Conservation (phyloP, 2,888 invertebrate species). For the Drosophila histrio region DNA sequence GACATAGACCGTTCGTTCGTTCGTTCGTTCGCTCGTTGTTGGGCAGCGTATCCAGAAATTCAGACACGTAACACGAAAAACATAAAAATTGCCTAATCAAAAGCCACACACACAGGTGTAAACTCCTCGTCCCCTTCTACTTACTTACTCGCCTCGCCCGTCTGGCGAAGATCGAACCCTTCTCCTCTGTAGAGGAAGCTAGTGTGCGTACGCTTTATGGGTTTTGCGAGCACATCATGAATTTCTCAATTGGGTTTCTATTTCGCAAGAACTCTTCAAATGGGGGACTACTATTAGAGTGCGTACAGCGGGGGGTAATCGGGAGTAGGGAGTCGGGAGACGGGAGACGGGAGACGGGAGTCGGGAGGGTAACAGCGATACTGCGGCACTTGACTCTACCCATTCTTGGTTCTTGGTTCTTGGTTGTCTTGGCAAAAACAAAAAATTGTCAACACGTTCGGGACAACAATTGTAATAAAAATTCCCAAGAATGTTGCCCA, state of each 20-base stretch:
- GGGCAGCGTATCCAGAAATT: constrained; percentile 42
- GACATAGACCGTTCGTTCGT: too few relatives aligned
- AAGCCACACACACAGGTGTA: constrained; percentile 21
- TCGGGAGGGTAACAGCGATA: not conserved
- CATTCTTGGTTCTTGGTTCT: constrained; percentile 5
- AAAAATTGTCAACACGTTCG: constrained; percentile 51
- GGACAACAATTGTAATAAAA: constrained; percentile 61
- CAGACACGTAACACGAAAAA: constrained; percentile 74
- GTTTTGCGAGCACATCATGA: constrained; percentile 50
- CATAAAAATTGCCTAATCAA: constrained; percentile 78
- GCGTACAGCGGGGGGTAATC: not conserved
- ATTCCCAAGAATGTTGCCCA: constrained; percentile 57
- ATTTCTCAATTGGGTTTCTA: constrained; percentile 48
- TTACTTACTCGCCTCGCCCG: not conserved
- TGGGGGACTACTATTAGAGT: not conserved
- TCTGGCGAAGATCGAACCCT: constrained; percentile 5
- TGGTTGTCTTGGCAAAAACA: constrained; percentile 8
- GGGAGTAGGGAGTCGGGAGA: too few relatives aligned
- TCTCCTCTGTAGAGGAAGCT: not conserved
- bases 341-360: too few relatives aligned
- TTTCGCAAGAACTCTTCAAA: constrained; percentile 57
- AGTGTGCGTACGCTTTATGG: constrained; percentile 61
- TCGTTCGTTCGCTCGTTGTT: too few relatives aligned
- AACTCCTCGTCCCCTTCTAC: not conserved
- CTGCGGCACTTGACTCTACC: constrained; percentile 25